Percentiles rank a stretch among this genome's conserved stretches.
Conservation (phyloP, 2,888 invertebrate genomes). For the Sphaerophoria rueppellii region DNA sequence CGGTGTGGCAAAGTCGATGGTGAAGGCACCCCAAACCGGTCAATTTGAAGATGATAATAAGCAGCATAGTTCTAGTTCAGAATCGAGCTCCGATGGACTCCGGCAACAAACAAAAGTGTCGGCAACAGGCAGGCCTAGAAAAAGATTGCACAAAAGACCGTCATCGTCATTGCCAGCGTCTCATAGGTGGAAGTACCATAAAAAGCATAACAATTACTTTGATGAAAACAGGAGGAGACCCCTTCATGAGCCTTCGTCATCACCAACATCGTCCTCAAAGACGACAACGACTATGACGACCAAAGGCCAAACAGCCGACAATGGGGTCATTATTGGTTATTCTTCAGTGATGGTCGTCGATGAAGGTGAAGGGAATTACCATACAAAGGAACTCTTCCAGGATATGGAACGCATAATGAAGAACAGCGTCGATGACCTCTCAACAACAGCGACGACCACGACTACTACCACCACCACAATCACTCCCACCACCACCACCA, state of each 20-base stretch:
- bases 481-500: too few relatives aligned
- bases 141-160: conserved; percentile 64
- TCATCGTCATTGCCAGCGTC: conserved; percentile 28
- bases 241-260: conserved; percentile 40
- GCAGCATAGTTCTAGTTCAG: conserved; percentile 17
- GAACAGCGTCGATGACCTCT: conserved; percentile 77
- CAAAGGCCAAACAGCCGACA: conserved; percentile 49
- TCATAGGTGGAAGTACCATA: conserved; percentile 60
- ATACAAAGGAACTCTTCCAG: conserved; percentile 80
- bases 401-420: conserved; percentile 82
- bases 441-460: conserved; percentile 56
- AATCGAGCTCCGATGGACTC: conserved; percentile 48
- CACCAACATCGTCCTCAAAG: neutral
- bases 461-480: too few relatives aligned
- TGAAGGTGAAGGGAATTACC: conserved; percentile 78
- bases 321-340: conserved; percentile 60
- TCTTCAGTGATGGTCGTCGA: conserved; percentile 47
- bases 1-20: conserved; percentile 4
- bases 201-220: conserved; percentile 60
- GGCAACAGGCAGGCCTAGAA: conserved; percentile 62
- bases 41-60: conserved; percentile 54
- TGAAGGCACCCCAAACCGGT: conserved; percentile 46
- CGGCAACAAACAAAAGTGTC: conserved; percentile 41
- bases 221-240: conserved; percentile 50
- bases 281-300: conserved; percentile 13